Evolutionary conservation across 1,140 invertebrate genomes (phyloP).

Genomic region (Stegodyphus mimosarum): DNA sequence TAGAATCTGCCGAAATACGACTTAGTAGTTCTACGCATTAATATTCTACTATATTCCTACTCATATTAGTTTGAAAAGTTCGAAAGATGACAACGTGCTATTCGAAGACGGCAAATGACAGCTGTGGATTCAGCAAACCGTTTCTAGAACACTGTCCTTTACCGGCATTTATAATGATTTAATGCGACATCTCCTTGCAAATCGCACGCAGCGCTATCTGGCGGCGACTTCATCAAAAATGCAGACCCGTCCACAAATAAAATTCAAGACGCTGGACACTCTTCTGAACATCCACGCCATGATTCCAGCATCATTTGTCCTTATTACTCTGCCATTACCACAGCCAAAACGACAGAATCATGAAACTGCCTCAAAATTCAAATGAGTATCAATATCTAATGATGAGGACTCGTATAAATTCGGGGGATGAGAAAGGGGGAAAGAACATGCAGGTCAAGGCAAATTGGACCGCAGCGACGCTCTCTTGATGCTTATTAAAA

Average conservation of each 20-base stretch:
- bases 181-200: neutral
- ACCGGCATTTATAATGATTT: no score
- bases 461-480: neutral
- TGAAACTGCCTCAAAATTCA: slow-evolving; percentile 21
- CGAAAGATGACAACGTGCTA: no score
- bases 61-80: no score
- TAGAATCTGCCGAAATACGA: no score
- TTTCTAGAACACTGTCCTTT: no score
- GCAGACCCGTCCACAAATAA: slow-evolving; percentile 42
- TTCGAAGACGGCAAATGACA: no score
- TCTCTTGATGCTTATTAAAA: slow-evolving; percentile 56
- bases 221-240: slow-evolving; percentile 31
- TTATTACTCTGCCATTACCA: slow-evolving; percentile 47
- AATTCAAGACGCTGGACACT: slow-evolving; percentile 1
- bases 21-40: no score
- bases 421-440: neutral
- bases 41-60: neutral
- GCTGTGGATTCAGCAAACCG: no score
- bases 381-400: slow-evolving; percentile 55
- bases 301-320: slow-evolving; percentile 22
- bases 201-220: neutral
- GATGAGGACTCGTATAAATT: slow-evolving; percentile 39
- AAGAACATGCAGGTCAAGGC: no score
- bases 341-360: no score
- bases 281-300: neutral